These are phyloP conservation scores for Ammospiza nelsoni DNA, from an alignment of 2,113 vertebrate species.

Conservation along the genomic window DNA sequence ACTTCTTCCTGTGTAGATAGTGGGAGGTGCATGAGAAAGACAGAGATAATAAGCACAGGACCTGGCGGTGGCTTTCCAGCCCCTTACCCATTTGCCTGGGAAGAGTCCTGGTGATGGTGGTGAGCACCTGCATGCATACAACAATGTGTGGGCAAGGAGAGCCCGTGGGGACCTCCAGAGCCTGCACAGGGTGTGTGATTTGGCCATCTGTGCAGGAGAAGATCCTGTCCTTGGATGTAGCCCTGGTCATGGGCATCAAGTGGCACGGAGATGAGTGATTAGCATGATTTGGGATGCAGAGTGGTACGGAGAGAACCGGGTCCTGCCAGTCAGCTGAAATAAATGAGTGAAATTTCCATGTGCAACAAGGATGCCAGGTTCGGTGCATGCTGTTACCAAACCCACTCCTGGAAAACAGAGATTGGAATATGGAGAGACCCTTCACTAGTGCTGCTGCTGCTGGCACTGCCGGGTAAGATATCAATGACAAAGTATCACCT, in stretches of 20 bases:
- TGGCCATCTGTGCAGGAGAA: not conserved
- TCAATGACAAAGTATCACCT: slow-evolving; percentile 39
- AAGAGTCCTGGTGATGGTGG: not conserved
- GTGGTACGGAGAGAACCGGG: not conserved
- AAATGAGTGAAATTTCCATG: not conserved
- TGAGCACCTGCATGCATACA: fast-evolving
- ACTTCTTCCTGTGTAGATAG: slow-evolving; percentile 48
- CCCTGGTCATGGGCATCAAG: not conserved
- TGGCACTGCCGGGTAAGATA: not conserved
- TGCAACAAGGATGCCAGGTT: not conserved
- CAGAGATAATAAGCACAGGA: not conserved
- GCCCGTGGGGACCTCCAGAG: fast-evolving
- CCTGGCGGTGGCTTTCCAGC: not conserved
- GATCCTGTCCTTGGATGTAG: not conserved
- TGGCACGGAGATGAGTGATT: fast-evolving
- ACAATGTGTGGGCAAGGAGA: not conserved
- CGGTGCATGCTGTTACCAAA: not conserved
- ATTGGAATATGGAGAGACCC: not conserved
- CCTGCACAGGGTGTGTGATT: not conserved
- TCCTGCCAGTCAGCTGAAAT: not conserved
- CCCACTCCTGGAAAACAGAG: not conserved
- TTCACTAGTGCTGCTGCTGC: not conserved
- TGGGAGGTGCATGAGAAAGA: not conserved
- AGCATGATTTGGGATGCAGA: not conserved
- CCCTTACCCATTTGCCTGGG: not conserved